phyloP scores from a whole-genome alignment of 2,888 invertebrate genomes.

The Clunio marinus region DNA sequence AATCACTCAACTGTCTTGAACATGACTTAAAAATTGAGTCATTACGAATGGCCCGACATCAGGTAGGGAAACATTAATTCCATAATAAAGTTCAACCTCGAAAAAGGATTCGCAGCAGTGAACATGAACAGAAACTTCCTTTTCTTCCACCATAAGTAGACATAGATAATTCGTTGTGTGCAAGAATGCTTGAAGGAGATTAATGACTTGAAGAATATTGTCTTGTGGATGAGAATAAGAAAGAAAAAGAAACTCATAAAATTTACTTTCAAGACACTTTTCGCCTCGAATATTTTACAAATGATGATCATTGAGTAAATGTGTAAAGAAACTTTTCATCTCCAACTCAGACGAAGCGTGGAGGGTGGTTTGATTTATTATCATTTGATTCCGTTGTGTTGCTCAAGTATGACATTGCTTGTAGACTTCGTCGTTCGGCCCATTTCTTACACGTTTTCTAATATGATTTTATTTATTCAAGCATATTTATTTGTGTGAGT shows the following conservation, averaged over 20 bases:
- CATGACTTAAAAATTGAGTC: too few species aligned
- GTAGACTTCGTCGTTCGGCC: background rate
- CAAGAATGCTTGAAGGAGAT: background rate
- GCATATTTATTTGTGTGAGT: too few species aligned
- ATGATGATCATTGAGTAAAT: constrained; percentile 3
- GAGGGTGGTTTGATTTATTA: background rate
- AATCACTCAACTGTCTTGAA: too few species aligned
- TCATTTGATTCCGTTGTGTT: background rate
- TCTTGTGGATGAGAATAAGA: background rate
- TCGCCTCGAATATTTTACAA: background rate
- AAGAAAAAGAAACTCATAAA: constrained; percentile 7
- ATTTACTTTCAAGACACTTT: background rate
- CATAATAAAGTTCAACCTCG: too few species aligned
- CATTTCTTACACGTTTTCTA: too few species aligned
- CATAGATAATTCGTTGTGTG: constrained; percentile 6
- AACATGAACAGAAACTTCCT: background rate
- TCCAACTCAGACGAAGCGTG: background rate
- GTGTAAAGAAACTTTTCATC: background rate
- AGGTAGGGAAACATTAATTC: too few species aligned
- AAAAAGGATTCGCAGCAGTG: too few species aligned
- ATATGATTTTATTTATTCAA: too few species aligned
- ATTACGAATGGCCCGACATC: too few species aligned
- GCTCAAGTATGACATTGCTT: background rate
- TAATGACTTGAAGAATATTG: constrained; percentile 3
- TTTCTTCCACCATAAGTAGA: background rate